A percentile compares a stretch with the other conserved stretches of the same genome.
phyloP scores from a whole-genome alignment of 92 coral and sea anemone species.

The Epizoanthus fatuus region DNA sequence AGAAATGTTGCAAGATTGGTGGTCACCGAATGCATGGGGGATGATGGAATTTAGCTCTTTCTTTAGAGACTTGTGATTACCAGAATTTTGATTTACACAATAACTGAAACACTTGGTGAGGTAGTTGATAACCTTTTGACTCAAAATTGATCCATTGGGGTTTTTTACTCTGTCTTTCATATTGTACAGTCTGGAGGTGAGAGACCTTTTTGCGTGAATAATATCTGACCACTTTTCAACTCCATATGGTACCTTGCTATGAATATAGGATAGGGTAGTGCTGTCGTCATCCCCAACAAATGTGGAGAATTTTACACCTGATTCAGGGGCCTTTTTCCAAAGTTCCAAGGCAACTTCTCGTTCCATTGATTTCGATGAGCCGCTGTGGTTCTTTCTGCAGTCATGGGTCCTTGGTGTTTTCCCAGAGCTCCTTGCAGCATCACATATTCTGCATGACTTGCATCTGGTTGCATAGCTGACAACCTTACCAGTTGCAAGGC shows the following conservation, averaged over 20 bases:
- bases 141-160: conserved; percentile 52
- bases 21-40: conserved; percentile 78
- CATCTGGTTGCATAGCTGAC: conserved; percentile 60
- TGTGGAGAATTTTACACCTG: conserved; percentile 57
- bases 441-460: conserved; percentile 63
- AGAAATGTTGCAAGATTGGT: conserved; percentile 51
- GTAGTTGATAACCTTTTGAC: conserved; percentile 32
- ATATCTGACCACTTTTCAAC: conserved; percentile 80
- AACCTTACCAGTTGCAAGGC: conserved; percentile 64
- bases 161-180: conserved; percentile 58
- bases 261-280: conserved; percentile 65
- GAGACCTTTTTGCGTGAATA: conserved; percentile 67
- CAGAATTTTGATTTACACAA: conserved; percentile 6
- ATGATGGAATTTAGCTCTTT: conserved; percentile 33
- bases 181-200: conserved; percentile 64
- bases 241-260: conserved; percentile 56
- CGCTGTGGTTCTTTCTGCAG: conserved; percentile 65
- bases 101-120: conserved; percentile 39
- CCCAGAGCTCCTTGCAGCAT: conserved; percentile 28
- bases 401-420: conserved; percentile 59
- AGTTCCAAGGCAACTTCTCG: conserved; percentile 61
- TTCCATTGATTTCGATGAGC: conserved; percentile 80
- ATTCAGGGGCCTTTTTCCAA: conserved; percentile 45
- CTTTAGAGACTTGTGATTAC: conserved; percentile 6
- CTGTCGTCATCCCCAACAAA: conserved; percentile 81